These are phyloP conservation scores for Microcebus ravelobensis DNA, from an alignment of 2,113 vertebrate genomes.

Conservation along the genomic window DNA sequence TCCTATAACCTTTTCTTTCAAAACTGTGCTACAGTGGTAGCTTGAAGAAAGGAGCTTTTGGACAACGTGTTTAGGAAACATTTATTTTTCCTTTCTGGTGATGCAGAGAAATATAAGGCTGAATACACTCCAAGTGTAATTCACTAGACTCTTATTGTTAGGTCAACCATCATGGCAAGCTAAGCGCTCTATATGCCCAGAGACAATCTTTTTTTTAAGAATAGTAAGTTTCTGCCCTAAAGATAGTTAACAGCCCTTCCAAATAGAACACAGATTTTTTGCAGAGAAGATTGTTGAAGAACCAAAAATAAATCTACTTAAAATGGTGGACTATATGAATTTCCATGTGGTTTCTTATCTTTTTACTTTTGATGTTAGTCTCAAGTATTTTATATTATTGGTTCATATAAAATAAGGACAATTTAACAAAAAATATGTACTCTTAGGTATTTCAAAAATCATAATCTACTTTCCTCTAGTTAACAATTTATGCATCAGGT, in stretches of 20 bases:
- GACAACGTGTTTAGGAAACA: background rate
- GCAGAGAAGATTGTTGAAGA: background rate
- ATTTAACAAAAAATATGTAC: background rate
- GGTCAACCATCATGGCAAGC: background rate
- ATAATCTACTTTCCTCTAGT: background rate
- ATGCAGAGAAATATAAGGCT: background rate
- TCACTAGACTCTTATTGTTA: background rate
- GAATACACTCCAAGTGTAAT: background rate
- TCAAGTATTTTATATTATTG: constrained; percentile 12
- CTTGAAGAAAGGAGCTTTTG: background rate
- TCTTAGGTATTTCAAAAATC: constrained; percentile 3
- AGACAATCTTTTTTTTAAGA: background rate
- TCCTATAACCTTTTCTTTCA: background rate
- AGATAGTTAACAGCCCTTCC: background rate
- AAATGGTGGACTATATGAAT: background rate
- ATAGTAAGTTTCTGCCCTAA: background rate
- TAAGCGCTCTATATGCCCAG: background rate
- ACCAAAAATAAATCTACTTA: background rate
- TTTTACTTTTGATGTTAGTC: background rate
- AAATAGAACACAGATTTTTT: background rate
- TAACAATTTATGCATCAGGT: background rate
- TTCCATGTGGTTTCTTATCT: background rate
- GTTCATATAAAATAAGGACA: background rate
- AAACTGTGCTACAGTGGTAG: background rate
- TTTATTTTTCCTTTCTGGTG: background rate